Evolutionary conservation across 1,140 invertebrate species (phyloP), one percentile per base, ranked within the genome.

Genomic region (Acromyrmex echinatior): DNA sequence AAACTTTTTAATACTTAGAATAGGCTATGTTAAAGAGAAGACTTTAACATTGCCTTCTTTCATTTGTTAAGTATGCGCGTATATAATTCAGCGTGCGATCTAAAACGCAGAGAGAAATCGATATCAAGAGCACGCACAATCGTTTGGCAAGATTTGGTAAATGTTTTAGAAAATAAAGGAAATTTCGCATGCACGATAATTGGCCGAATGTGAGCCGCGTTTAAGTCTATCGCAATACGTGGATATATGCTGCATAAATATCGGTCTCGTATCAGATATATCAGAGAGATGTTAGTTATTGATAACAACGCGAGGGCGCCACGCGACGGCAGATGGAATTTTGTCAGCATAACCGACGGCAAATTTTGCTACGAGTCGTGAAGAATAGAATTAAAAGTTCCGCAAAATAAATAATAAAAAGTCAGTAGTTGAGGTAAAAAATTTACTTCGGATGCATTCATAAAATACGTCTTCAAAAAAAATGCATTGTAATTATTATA

Each of bases 1-100:
- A 88, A 87, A 90, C 88, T 63, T 90, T 84, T 90, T 87, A 87
- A 84, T 53, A 71, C 49, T 56, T 45, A 45, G 39, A 12, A 45
- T 10, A 45, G 9, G 39, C 39, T 45, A 45, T 3, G 39, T 9
- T 45, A 45, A 12, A 45, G 39, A 45, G 10, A 45, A 45, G 2
- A 45, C 39, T 9, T 70, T 35, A 35, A 53, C n/a, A 0, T 35
- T 25, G n/a, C 21, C 10, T 70, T 5, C 58, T 74, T 56, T 5
- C 9, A 58, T 56, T 63, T 60, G 62, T 18, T 35, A 21, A 7
- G 25, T 58, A 74, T 65, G 66, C 70, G 81, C 70, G 62, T n/a
- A 2, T 21, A 16, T 28, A 25, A 63, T 78, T 62, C 10, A 14
- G 14, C n/a, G n/a, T 6, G 21, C 10, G 7, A 45, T 70, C 14